These are phyloP conservation scores for Diaprepes abbreviatus DNA, from an alignment of 2,888 invertebrate genomes.

Conservation along the genomic window DNA sequence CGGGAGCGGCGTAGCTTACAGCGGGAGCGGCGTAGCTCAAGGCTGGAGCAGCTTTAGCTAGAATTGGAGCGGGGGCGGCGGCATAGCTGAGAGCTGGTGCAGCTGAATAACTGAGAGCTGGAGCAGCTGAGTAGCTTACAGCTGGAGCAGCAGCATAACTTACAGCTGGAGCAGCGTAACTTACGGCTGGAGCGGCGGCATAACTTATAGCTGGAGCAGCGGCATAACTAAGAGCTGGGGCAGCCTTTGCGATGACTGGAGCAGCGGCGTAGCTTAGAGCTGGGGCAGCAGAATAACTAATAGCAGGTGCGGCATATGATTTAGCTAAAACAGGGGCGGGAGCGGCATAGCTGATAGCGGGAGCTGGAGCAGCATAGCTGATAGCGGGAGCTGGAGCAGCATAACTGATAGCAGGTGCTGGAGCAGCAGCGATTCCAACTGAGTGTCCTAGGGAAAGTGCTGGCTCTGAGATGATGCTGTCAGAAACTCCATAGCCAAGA, in stretches of 20 bases:
- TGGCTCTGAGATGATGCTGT: slow-evolving; percentile 39
- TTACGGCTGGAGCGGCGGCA: slow-evolving; percentile 30
- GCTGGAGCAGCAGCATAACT: slow-evolving; percentile 40
- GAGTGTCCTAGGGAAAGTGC: slow-evolving; percentile 27
- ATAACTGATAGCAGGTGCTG: slow-evolving; percentile 27
- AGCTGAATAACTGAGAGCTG: slow-evolving; percentile 31
- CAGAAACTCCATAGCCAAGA: slow-evolving; percentile 52
- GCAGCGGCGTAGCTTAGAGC: slow-evolving; percentile 22
- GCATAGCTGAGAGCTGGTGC: slow-evolving; percentile 25
- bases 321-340: background rate
- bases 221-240: slow-evolving; percentile 39
- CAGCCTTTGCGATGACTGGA: slow-evolving; percentile 33
- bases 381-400: slow-evolving; percentile 4
- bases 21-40: slow-evolving; percentile 3
- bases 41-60: slow-evolving; percentile 24
- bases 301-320: slow-evolving; percentile 13
- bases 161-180: slow-evolving; percentile 36
- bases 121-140: slow-evolving; percentile 8
- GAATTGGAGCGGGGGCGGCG: slow-evolving; percentile 30
- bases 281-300: slow-evolving; percentile 12
- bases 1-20: slow-evolving; percentile 40
- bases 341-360: slow-evolving; percentile 33
- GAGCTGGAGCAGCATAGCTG: slow-evolving; percentile 31
- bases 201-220: slow-evolving; percentile 37
- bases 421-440: slow-evolving; percentile 12